Base-by-base conservation (phyloP, 2,113 vertebrate genomes). In the Silurus glanis region DNA sequence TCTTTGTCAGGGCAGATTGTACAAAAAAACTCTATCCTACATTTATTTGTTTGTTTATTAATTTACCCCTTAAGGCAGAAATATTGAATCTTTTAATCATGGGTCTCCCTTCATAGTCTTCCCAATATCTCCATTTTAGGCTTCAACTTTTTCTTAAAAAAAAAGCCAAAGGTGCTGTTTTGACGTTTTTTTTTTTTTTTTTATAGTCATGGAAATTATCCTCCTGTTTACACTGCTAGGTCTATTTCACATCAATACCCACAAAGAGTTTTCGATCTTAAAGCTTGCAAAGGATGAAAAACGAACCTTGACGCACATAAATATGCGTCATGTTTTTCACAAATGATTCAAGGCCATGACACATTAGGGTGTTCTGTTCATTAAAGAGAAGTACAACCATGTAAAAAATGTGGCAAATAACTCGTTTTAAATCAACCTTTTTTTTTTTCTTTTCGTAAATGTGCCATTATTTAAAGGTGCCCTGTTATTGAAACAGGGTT, bases 41-140 rank as follows among this genome's bases (percentile, higher is more conserved):
- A 66, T 85, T 79, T 83, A 83, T 74, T 87, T 79, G 62, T 85
- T 67, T 83, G 23, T 82, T 78, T 21, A 25, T 84, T 64, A 83
- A 23, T 25, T 59, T 80, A 8, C 76, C 47, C 56, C 19, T 51
- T 21, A 45, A 74, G 28, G 4, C 17, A 71, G 16, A 45, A 3
- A 2, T 37, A 69, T 71, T 71, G 4, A 71, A 71, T 19, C 16
- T 28, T 71, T 71, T 71, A 45, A 17, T 8, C 14, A 71, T 45
- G 67, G 45, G n/a, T 10, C 23, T 13, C 28, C 37, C 67, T 37
- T 45, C 67, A 7, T 17, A 45, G 71, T 23, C 66, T 10, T 1
- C 16, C 17, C 17, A 21, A 72, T 72, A 74, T 4, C 37, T 37
- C 2, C 7, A 45, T 14, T 71, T 14, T 45, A 14, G 1, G 4